These are phyloP conservation scores for Leucozona laternaria DNA, from an alignment of 2,888 invertebrate species.

Conservation along the genomic window DNA sequence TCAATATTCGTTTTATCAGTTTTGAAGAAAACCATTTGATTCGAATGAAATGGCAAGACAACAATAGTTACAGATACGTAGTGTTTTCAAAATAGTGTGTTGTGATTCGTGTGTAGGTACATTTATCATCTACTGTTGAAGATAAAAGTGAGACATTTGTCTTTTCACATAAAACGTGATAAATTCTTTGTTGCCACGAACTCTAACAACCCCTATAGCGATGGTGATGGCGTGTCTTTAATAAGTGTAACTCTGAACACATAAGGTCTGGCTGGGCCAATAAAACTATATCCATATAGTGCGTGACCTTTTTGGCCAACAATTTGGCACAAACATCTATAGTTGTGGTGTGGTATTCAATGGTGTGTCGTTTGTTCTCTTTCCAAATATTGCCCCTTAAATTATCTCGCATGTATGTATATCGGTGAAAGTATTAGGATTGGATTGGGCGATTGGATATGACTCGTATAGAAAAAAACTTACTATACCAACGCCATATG, in stretches of 20 bases:
- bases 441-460: too few species aligned
- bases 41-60: conserved; percentile 25
- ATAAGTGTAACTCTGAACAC: conserved; percentile 10
- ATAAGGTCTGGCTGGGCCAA: conserved; percentile 14
- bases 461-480: too few species aligned
- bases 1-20: conserved; percentile 42
- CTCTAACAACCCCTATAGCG: conserved; percentile 2
- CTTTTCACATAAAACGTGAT: conserved; percentile 63
- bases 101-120: conserved; percentile 18
- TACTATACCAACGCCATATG: too few species aligned
- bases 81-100: conserved; percentile 11
- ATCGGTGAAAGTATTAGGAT: too few species aligned
- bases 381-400: neutral
- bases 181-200: conserved; percentile 50
- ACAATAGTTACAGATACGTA: conserved; percentile 19
- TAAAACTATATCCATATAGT: conserved; percentile 38
- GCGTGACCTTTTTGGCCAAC: conserved; percentile 58
- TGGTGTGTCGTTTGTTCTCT: neutral
- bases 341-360: neutral
- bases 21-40: conserved; percentile 33
- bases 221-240: neutral
- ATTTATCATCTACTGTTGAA: neutral
- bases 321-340: conserved; percentile 15
- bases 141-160: conserved; percentile 14
- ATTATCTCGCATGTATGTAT: neutral